Conservation (phyloP, 1,140 invertebrate genomes). For the Saccostrea cuccullata region DNA sequence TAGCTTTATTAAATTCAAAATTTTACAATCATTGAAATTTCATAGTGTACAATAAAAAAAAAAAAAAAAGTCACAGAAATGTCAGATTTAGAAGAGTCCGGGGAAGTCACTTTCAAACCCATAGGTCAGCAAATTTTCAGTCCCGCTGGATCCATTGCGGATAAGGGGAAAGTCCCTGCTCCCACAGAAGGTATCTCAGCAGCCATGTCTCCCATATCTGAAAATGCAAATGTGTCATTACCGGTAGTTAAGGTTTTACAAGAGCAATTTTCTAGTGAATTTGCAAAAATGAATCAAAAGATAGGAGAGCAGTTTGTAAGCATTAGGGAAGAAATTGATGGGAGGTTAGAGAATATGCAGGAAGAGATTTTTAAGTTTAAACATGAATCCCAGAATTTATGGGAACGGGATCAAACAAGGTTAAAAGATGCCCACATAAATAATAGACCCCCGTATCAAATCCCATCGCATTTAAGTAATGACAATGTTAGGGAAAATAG, state of each 20-base stretch:
- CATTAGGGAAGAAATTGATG: no score
- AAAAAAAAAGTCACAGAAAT: neutral
- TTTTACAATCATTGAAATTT: neutral
- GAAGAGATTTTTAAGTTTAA: no score
- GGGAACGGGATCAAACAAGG: no score
- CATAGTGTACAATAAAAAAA: neutral
- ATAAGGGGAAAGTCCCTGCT: neutral
- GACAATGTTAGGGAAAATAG: no score
- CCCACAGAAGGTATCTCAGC: conserved; percentile 13
- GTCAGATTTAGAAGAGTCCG: conserved; percentile 35
- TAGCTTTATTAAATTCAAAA: conserved; percentile 6
- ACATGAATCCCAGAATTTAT: no score
- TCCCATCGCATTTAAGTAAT: no score
- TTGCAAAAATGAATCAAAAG: conserved; percentile 22
- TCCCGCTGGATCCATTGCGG: neutral
- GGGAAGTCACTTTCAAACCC: conserved; percentile 12
- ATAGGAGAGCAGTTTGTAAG: neutral
- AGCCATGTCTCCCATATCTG: conserved; percentile 11
- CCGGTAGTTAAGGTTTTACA: conserved; percentile 13
- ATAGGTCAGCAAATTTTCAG: no score
- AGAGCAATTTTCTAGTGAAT: conserved; percentile 44
- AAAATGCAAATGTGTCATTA: conserved; percentile 20
- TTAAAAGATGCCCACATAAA: no score
- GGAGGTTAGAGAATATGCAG: no score
- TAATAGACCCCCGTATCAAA: no score